phyloP scores from a whole-genome alignment of 2,797 vertebrate genomes.

The Enteromius anoplus region DNA sequence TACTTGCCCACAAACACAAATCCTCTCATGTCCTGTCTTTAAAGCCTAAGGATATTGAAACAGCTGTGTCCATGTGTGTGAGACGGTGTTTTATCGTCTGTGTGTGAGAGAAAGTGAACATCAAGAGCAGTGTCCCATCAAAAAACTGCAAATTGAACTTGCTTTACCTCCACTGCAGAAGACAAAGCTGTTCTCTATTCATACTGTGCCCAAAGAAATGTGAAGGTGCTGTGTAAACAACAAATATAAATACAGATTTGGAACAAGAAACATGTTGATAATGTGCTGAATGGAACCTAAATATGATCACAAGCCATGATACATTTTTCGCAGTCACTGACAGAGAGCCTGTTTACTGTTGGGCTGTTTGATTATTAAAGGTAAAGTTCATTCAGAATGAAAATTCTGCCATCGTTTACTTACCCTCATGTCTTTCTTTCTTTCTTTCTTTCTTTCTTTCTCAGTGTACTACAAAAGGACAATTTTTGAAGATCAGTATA shows the following conservation, averaged over 20 bases:
- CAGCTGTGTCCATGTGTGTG: conserved; percentile 25
- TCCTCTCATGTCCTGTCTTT: conserved; percentile 45
- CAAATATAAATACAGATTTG: conserved; percentile 15
- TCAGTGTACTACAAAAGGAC: background rate
- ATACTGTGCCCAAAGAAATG: conserved; percentile 11
- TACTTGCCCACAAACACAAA: conserved; percentile 20
- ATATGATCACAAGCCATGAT: conserved; percentile 16
- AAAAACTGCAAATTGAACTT: conserved; percentile 18
- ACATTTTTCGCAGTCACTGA: background rate
- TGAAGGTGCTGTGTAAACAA: conserved; percentile 11
- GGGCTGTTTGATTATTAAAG: background rate
- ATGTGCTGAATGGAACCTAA: background rate
- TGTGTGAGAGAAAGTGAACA: conserved; percentile 24
- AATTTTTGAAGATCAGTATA: background rate
- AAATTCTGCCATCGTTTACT: background rate
- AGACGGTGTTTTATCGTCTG: conserved; percentile 5
- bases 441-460: too few relatives aligned
- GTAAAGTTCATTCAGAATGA: background rate
- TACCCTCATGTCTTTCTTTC: too few relatives aligned
- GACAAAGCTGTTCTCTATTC: conserved; percentile 29
- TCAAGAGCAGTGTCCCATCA: conserved; percentile 27
- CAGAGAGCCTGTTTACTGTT: conserved; percentile 11
- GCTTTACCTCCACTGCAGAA: conserved; percentile 8
- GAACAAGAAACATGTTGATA: conserved; percentile 17
- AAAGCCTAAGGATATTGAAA: conserved; percentile 33